Conservation (phyloP, 2,113 vertebrate genomes). For the Theristicus caerulescens region DNA sequence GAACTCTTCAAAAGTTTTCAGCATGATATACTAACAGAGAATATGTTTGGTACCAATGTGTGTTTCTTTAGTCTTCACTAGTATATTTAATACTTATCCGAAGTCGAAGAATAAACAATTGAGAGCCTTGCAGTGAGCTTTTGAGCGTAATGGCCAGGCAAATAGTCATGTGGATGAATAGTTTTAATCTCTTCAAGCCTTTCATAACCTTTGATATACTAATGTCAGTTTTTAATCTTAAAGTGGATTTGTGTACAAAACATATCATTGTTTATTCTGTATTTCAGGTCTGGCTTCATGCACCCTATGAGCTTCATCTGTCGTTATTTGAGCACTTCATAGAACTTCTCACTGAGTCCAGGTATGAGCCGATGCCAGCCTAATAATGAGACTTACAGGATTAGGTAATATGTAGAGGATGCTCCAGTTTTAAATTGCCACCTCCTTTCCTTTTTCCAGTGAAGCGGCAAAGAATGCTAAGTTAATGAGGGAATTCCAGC, state of each 20-base stretch:
- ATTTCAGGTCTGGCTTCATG: slow-evolving; percentile 96
- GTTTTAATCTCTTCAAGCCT: neutral
- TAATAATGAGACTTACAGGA: neutral
- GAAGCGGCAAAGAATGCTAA: slow-evolving; percentile 96
- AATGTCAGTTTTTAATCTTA: neutral
- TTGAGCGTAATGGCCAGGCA: neutral
- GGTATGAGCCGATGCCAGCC: slow-evolving; percentile 68
- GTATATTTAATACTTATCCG: neutral
- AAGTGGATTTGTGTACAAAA: neutral
- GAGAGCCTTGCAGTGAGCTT: neutral
- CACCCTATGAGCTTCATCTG: slow-evolving; percentile 96
- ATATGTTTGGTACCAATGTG: neutral
- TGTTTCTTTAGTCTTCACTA: neutral
- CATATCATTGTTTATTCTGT: neutral
- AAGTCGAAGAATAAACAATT: neutral
- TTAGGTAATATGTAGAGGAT: neutral
- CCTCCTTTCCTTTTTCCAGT: slow-evolving; percentile 68
- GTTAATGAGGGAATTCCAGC: slow-evolving; percentile 93
- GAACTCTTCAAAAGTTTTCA: neutral
- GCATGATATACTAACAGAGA: neutral
- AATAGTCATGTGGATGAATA: neutral
- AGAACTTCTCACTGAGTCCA: slow-evolving; percentile 96
- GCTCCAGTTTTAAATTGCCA: neutral
- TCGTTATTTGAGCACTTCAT: slow-evolving; percentile 98
- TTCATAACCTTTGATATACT: neutral